phyloP scores from a whole-genome alignment of 2,113 vertebrate species.

The Apteryx mantelli region DNA sequence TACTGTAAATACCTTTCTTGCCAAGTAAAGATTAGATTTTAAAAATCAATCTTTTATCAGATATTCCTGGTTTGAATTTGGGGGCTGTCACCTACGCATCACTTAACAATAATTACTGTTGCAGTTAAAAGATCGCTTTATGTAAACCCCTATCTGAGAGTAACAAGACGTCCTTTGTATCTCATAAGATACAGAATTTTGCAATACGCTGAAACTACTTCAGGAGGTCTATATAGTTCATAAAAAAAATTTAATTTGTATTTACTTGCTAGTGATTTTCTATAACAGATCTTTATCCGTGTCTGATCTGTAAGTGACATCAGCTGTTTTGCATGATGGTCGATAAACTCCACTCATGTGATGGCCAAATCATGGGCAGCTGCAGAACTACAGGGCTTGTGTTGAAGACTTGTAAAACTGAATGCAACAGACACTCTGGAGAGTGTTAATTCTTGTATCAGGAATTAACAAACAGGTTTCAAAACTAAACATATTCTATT shows the following conservation, averaged over 20 bases:
- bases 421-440: background rate
- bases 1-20: background rate
- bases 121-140: background rate
- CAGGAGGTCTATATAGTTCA: background rate
- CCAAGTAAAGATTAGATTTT: background rate
- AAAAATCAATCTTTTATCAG: background rate
- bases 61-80: background rate
- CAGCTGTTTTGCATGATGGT: background rate
- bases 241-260: background rate
- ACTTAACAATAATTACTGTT: background rate
- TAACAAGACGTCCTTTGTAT: background rate
- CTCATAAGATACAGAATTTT: background rate
- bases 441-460: background rate
- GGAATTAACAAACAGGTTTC: background rate
- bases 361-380: background rate
- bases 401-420: background rate
- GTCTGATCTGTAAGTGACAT: background rate
- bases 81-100: background rate
- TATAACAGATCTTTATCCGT: background rate
- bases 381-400: background rate
- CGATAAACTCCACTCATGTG: background rate
- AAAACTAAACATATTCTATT: background rate
- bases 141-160: background rate
- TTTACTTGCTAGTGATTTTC: background rate
- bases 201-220: background rate